Base-by-base conservation (phyloP, 2,113 vertebrate genomes). In the Oostethus manadensis region DNA sequence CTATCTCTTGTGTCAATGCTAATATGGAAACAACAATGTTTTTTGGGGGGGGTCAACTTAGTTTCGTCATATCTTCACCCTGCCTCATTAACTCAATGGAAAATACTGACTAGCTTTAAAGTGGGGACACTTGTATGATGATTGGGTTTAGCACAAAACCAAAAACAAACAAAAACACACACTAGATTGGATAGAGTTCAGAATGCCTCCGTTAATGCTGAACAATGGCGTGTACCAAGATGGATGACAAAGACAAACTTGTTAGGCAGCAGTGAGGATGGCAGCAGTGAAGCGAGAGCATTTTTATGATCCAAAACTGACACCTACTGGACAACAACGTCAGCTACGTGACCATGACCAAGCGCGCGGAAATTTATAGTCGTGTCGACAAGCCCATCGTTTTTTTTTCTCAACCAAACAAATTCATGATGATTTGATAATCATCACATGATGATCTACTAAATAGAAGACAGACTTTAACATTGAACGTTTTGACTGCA, bases 301-400 rank as follows among this genome's bases (percentile, higher is more conserved):
- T 68, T 60, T 54, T 35, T 4, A 10, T 56, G 64, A 57, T 17
- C 60, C 73, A 63, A 78, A 83, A 80, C 65, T 80, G 88, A 88
- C 88, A 84, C 77, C 88, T 86, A 66, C 70, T 83, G 86, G 84
- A 77, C 66, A 15, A 68, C 22, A 11, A 35, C 21, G 13, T 35
- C 54, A 14, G 49, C 56, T 17, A 33, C 57, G 14, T 13, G 16
- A 18, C 22, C 40, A 22, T 17, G 14, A 14, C 38, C 38, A 51
- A 35, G 50, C 23, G 17, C 14, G 38, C 20, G 21, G 8, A 29
- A 16, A 10, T 13, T 9, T 48, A 21, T 33, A n/a, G 33, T 18
- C 17, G 49, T 14, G 6, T 50, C 54, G 42, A n/a, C 35, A 4
- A 38, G 10, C 33, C 17, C 16, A 42, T 20, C 3, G 33, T 38